These are phyloP conservation scores for Elachura formosa DNA, from an alignment of 2,113 vertebrate species.

Conservation along the genomic window DNA sequence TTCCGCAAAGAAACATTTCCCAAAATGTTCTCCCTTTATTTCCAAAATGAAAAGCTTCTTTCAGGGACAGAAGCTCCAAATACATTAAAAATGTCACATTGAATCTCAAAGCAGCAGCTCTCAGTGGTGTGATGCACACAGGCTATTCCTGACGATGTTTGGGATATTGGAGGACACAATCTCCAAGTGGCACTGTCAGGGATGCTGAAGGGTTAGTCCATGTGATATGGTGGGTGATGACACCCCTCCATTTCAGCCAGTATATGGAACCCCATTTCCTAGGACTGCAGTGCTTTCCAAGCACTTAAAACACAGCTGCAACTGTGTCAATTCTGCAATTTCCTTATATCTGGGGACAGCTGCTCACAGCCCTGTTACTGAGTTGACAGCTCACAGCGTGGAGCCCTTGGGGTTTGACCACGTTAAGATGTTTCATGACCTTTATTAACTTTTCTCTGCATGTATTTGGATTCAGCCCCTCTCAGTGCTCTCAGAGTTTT, in stretches of 20 bases:
- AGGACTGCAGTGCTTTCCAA: not conserved
- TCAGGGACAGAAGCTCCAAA: not conserved
- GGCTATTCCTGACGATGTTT: not conserved
- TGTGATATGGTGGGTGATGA: not conserved
- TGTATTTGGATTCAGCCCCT: not conserved
- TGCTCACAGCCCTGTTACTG: not conserved
- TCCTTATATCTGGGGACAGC: not conserved
- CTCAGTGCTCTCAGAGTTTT: not conserved
- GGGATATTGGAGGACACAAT: not conserved
- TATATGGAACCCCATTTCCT: not conserved
- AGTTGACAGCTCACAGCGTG: not conserved
- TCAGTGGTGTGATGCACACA: not conserved
- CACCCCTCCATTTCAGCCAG: not conserved
- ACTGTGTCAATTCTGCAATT: not conserved
- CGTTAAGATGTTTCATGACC: not conserved
- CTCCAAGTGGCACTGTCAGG: not conserved
- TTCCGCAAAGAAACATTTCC: not conserved
- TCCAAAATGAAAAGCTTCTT: conserved; percentile 18
- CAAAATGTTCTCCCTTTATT: not conserved
- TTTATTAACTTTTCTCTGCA: not conserved
- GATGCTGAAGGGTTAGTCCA: not conserved
- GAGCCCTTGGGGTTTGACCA: not conserved
- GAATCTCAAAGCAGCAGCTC: not conserved
- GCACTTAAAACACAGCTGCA: not conserved
- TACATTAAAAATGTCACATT: conserved; percentile 34